Conservation (phyloP, 1,140 invertebrate genomes). For the Aphis gossypii region DNA sequence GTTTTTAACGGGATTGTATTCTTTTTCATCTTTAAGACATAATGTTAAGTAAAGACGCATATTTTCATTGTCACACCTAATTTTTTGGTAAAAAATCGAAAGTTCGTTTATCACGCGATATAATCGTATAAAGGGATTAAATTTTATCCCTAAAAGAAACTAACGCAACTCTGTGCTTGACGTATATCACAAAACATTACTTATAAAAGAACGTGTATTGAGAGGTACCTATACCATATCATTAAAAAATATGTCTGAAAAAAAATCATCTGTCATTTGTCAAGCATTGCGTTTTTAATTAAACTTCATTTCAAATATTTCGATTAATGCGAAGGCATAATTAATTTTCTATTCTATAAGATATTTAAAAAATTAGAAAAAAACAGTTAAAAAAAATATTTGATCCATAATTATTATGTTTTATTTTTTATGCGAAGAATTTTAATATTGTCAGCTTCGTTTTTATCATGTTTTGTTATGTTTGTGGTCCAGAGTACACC, state of each 20-base stretch:
- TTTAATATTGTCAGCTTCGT: background rate
- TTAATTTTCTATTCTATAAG: background rate
- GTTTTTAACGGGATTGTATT: background rate
- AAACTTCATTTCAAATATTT: background rate
- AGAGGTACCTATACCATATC: background rate
- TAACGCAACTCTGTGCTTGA: background rate
- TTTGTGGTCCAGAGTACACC: background rate
- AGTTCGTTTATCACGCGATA: background rate
- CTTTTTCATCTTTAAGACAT: background rate
- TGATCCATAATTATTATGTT: background rate
- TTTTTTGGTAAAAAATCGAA: background rate
- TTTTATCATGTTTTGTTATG: background rate
- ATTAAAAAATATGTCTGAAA: background rate
- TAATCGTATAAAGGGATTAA: background rate
- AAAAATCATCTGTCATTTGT: background rate
- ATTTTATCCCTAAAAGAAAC: background rate
- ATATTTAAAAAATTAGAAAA: background rate
- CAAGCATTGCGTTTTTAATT: background rate
- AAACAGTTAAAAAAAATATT: too few relatives aligned
- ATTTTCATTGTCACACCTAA: background rate
- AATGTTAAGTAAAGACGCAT: background rate
- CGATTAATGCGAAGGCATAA: background rate
- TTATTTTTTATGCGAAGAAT: background rate
- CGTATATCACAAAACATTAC: background rate
- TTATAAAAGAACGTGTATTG: background rate